These are phyloP conservation scores for Apostichopus leukothele DNA, from an alignment of 53 echinoderm and acorn worm species.

Conservation along the genomic window DNA sequence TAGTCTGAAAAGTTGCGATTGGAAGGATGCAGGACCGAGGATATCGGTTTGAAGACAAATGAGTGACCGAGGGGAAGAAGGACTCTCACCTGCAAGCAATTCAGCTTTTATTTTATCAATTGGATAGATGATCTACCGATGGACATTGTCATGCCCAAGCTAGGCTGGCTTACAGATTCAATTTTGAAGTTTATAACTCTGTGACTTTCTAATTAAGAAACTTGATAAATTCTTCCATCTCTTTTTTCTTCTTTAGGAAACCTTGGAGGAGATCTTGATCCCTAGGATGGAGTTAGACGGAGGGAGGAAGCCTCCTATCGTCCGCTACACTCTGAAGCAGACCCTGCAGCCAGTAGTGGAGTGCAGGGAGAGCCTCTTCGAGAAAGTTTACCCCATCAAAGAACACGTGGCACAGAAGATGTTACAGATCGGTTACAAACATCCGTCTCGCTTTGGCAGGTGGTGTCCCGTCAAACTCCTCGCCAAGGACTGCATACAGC, in stretches of 20 bases:
- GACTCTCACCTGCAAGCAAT: too few relatives aligned
- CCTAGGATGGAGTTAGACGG: slow-evolving; percentile 97
- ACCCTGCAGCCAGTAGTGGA: slow-evolving; percentile 80
- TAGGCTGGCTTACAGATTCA: too few relatives aligned
- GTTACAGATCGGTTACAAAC: slow-evolving; percentile 97
- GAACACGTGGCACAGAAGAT: slow-evolving; percentile 93
- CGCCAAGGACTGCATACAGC: slow-evolving; percentile 85
- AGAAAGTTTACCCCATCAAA: slow-evolving; percentile 92
- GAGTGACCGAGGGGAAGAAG: too few relatives aligned
- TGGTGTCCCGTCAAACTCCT: slow-evolving; percentile 94
- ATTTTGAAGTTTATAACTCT: background rate
- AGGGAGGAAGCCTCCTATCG: slow-evolving; percentile 96
- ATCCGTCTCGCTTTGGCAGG: slow-evolving; percentile 87
- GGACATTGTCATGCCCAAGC: too few relatives aligned
- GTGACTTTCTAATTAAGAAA: background rate
- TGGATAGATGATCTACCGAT: too few relatives aligned
- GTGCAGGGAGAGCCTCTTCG: slow-evolving; percentile 91
- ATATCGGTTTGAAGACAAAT: too few relatives aligned
- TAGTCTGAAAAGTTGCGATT: too few relatives aligned
- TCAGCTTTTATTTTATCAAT: too few relatives aligned
- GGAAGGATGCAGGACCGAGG: too few relatives aligned
- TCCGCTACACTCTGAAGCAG: slow-evolving; percentile 92
- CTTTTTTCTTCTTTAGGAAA: slow-evolving; percentile 61
- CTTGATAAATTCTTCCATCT: background rate
- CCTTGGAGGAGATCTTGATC: slow-evolving; percentile 86